Conservation (phyloP, 2,797 vertebrate genomes). For the Percopsis omiscomaycus region DNA sequence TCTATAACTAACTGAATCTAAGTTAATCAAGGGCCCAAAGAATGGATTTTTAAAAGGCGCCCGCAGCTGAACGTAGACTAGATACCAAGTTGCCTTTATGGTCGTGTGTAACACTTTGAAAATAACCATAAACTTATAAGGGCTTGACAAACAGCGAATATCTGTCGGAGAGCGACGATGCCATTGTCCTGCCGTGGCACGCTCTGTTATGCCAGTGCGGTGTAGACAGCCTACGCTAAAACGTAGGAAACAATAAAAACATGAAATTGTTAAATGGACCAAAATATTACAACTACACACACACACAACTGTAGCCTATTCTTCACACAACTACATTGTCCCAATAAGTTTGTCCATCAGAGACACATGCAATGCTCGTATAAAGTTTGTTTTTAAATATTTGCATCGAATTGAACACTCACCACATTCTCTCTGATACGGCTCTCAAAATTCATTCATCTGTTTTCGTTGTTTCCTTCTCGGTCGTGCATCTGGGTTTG, state of each 20-base stretch:
- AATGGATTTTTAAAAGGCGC: conserved; percentile 69
- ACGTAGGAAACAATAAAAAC: too few species aligned
- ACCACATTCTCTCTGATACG: conserved; percentile 59
- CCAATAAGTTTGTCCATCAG: neutral
- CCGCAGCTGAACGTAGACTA: conserved; percentile 41
- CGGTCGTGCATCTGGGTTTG: conserved; percentile 60
- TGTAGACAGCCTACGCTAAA: conserved; percentile 2
- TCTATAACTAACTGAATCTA: conserved; percentile 78
- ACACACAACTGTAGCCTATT: too few species aligned
- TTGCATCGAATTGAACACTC: conserved; percentile 63
- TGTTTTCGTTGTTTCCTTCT: conserved; percentile 54
- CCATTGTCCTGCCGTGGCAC: conserved; percentile 26
- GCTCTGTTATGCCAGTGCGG: conserved; percentile 7
- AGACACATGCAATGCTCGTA: conserved; percentile 3
- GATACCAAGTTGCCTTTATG: neutral
- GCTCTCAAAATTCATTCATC: conserved; percentile 64
- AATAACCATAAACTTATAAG: conserved; percentile 24
- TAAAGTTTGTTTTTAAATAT: conserved; percentile 7
- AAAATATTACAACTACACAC: neutral
- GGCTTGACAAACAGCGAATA: conserved; percentile 53
- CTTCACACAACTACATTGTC: too few species aligned
- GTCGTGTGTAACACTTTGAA: neutral
- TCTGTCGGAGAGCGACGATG: conserved; percentile 43
- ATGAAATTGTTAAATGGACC: too few species aligned
- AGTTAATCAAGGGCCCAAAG: conserved; percentile 75